Evolutionary conservation across 2,888 invertebrate genomes (phyloP), one percentile per base, ranked within the genome.

Genomic region (Lacanobia oleracea): DNA sequence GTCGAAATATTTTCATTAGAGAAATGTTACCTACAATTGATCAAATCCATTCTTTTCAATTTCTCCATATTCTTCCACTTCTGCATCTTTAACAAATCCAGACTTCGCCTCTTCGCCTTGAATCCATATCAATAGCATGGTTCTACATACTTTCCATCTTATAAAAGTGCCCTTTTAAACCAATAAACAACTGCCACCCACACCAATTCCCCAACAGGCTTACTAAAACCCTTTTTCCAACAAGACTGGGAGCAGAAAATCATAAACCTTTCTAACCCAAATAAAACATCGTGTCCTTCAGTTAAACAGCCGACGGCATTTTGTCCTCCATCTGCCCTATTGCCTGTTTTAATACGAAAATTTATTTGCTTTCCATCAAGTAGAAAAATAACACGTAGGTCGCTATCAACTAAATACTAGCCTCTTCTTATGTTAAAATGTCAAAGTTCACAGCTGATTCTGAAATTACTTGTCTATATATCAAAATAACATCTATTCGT

Each of bases 401-500:
- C 7, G 54, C 40, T 43, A 45, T 60, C 53, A 62, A 79, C 43
- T 48, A 48, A 69, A 71, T 64, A 56, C 62, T 63, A 63, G 21
- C 33, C 57, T 60, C 48, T 73, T 57, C 16, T 54, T 45, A 61
- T 67, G 33, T n/a, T 18, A 8, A 72, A 79, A 85, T 78, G 70
- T 82, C 72, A 79, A 71, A 74, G 82, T 72, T 85, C 51, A 64
- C 16, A 45, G 23, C 18, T 70, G 60, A 67, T 75, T 75, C 57
- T 33, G 33, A 62, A 75, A 75, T 59, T 53, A 54, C 69, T 70
- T 65, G 8, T 57, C n/a, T 40, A 12, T n/a, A 14, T 65, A 18
- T 16, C 12, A 16, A 16, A 14, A 61, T 21, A 62, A 56, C 45
- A 27, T 4, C 33, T 0, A 67, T 57, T 72, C 12, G 65, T 75